phyloP scores from a whole-genome alignment of 2,888 invertebrate species.

The Flexamia atlantica region DNA sequence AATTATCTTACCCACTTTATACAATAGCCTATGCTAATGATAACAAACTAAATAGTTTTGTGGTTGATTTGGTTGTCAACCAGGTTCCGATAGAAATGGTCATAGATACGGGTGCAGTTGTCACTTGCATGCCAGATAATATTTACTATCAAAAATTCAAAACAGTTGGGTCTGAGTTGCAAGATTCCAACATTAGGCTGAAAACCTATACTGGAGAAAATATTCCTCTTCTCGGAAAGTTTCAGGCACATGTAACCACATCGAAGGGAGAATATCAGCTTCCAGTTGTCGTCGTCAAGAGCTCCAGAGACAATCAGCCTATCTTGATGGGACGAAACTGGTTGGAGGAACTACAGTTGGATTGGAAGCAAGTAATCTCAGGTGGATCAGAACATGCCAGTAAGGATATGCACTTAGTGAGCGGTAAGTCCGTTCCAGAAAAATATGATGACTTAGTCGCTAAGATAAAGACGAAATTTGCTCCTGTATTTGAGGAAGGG shows the following conservation, averaged over 20 bases:
- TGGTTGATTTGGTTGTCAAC: not conserved
- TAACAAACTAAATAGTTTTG: not conserved
- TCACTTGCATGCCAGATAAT: not conserved
- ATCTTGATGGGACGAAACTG: not conserved
- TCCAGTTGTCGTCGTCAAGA: not conserved
- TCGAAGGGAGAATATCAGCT: not conserved
- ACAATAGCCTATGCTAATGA: not conserved
- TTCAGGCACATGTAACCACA: not conserved
- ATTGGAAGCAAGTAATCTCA: not conserved
- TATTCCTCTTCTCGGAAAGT: not conserved
- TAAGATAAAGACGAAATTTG: not conserved
- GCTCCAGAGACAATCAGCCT: not conserved
- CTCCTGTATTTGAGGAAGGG: not conserved
- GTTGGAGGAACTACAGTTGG: not conserved
- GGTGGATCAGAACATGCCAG: not conserved
- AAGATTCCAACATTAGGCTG: not conserved
- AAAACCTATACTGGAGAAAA: not conserved
- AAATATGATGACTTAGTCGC: not conserved
- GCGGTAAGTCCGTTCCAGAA: conserved; percentile 26
- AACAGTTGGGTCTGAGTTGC: not conserved
- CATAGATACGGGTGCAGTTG: not conserved
- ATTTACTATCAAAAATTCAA: not conserved
- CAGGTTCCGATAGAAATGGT: not conserved
- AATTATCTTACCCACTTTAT: too few relatives aligned
- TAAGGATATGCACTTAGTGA: not conserved